These are phyloP conservation scores for Cricetomys ansorgei DNA, from an alignment of 2,113 vertebrate genomes.

Conservation along the genomic window DNA sequence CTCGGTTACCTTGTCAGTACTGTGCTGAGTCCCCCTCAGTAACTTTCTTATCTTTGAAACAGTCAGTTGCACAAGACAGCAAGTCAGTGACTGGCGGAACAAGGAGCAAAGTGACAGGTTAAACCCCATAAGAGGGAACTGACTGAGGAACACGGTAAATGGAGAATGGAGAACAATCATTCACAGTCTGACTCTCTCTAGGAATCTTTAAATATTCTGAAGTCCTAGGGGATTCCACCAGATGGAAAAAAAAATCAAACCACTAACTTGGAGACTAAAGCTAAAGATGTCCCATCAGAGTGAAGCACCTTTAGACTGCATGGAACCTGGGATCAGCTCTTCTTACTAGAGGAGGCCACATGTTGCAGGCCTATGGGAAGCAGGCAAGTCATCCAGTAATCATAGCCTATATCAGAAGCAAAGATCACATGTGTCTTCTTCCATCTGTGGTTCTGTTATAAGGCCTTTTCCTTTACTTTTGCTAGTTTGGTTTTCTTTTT, in stretches of 20 bases:
- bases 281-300: neutral
- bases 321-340: neutral
- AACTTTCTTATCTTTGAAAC: neutral
- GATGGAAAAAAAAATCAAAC: neutral
- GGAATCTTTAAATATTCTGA: neutral
- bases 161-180: neutral
- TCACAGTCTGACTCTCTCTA: neutral
- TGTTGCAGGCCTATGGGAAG: neutral
- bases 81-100: neutral
- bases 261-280: neutral
- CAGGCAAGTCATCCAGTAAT: neutral
- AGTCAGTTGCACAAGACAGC: neutral
- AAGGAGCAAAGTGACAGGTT: neutral
- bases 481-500: neutral
- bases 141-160: neutral
- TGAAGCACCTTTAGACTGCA: neutral
- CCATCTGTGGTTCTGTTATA: neutral
- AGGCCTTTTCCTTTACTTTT: neutral
- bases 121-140: neutral
- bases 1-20: neutral
- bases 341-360: neutral
- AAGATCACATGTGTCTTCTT: neutral
- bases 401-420: no score
- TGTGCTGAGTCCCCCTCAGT: neutral
- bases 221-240: neutral